These are phyloP conservation scores for Phalera bucephala DNA, from an alignment of 2,888 invertebrate genomes.

Conservation along the genomic window DNA sequence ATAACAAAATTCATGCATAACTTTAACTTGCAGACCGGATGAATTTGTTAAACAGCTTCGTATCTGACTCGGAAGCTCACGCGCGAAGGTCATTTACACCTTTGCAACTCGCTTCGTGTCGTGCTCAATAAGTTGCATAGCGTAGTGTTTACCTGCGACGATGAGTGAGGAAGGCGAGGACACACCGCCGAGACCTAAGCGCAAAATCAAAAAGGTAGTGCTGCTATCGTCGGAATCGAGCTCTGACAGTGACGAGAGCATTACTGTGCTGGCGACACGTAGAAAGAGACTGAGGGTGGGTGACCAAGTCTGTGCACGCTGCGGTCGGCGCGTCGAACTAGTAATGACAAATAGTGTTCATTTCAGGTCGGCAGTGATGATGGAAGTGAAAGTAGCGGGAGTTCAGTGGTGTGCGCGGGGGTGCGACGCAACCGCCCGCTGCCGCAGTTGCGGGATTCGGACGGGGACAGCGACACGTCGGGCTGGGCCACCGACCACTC, in stretches of 20 bases:
- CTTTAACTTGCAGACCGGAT: conserved; percentile 49
- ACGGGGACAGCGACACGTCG: conserved; percentile 61
- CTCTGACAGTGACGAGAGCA: conserved; percentile 74
- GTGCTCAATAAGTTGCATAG: conserved; percentile 47
- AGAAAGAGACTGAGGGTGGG: conserved; percentile 75
- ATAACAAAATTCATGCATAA: conserved; percentile 38
- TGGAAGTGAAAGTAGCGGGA: conserved; percentile 69
- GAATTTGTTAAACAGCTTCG: conserved; percentile 43
- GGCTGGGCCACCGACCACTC: conserved; percentile 53
- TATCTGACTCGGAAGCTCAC: conserved; percentile 44
- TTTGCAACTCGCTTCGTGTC: conserved; percentile 70
- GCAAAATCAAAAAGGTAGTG: conserved; percentile 63
- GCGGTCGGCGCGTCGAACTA: conserved; percentile 1
- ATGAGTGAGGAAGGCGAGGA: conserved; percentile 76
- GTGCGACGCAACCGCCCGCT: conserved; percentile 57
- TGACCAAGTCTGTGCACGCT: conserved; percentile 16
- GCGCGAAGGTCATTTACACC: conserved; percentile 73
- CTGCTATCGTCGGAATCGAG: conserved; percentile 60
- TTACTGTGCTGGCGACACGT: conserved; percentile 60
- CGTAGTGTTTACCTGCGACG: conserved; percentile 46
- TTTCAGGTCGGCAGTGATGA: conserved; percentile 82
- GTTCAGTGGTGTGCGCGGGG: conserved; percentile 50
- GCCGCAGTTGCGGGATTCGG: conserved; percentile 62
- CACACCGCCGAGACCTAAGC: conserved; percentile 57
- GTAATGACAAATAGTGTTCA: conserved; percentile 9